Base-by-base conservation (phyloP, 1,140 invertebrate species). In the Procambarus clarkii region DNA sequence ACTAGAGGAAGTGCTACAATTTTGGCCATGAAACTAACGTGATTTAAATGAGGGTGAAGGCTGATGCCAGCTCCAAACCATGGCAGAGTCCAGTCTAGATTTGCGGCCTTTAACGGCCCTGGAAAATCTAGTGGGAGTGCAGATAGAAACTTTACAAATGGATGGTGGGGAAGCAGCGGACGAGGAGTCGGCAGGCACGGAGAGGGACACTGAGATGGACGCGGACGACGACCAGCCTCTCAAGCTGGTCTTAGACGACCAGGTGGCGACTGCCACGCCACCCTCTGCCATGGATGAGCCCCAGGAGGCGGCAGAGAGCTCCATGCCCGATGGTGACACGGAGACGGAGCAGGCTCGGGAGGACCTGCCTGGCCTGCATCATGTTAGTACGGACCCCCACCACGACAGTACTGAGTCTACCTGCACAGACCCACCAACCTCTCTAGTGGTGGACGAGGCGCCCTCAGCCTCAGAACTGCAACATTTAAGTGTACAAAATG, bases 21-120 rank as follows among this genome's bases (percentile, higher is more conserved):
- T 91, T 79, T 86, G 69, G 71, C 81, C 71, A 86, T 90, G 81
- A 50, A 86, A 54, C 74, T 64, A 13, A 60, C 50, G n/a, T 77
- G 60, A 58, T 48, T 60, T 44, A 71, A 69, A 86, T 85, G 58
- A 69, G 21, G 50, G 45, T 64, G 11, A 60, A 82, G 69, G 76
- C 84, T 92, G 74, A 89, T 92, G 86, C 34, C 58, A 69, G 77
- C 91, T 44, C 86, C 77, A 58, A 34, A 91, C 80, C 50, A 92
- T 92, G 92, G 92, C 92, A 78, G 92, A 92, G 81, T 80, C 92
- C 74, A 83, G 88, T 64, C 84, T 92, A 77, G 84, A 91, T 87
- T 82, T 92, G 58, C 64, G 89, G 84, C 92, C 92, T 45, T 81
- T 92, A 83, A 83, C 92, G 86, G 83, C 92, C 48, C 84, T 92